Percentiles rank a stretch among this genome's conserved stretches.
Evolutionary conservation across 2,888 invertebrate genomes (phyloP).

Genomic region (Eupithecia vulgata): DNA sequence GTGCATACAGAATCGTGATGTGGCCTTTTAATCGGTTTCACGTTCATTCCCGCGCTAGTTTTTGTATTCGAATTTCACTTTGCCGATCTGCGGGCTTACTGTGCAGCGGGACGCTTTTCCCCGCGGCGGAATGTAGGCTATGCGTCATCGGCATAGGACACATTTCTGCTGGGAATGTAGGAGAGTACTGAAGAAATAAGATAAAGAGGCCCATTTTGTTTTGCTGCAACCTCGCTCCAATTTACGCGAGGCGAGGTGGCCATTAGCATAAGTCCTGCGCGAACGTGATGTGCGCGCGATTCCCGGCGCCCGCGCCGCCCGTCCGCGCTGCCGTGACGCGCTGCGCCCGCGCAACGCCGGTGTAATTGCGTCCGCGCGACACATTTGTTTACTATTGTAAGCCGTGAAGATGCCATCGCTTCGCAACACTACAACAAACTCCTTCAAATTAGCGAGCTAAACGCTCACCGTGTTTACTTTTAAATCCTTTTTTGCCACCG

Average conservation of each 20-base stretch:
- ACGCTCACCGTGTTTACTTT: constrained; percentile 46
- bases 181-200: constrained; percentile 69
- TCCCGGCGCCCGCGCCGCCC: constrained; percentile 58
- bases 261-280: constrained; percentile 82
- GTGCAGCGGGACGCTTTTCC: constrained; percentile 56
- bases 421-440: constrained; percentile 67
- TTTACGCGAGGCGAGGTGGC: constrained; percentile 77
- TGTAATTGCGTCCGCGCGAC: constrained; percentile 79
- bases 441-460: constrained; percentile 78
- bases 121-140: constrained; percentile 59
- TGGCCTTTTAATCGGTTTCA: constrained; percentile 83
- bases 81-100: constrained; percentile 74
- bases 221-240: constrained; percentile 78
- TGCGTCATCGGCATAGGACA: constrained; percentile 59
- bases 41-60: constrained; percentile 80
- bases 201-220: constrained; percentile 82
- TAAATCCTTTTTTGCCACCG: constrained; percentile 21
- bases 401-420: constrained; percentile 82
- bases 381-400: constrained; percentile 83
- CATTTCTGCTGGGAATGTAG: constrained; percentile 57
- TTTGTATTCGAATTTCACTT: constrained; percentile 82
- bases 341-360: constrained; percentile 52
- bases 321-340: constrained; percentile 54
- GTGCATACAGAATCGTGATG: constrained; percentile 84
- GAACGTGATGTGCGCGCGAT: constrained; percentile 79